Percentiles rank a stretch among this genome's conserved stretches.
Conservation (phyloP, 2,888 invertebrate genomes). For the Sinelater perroti region DNA sequence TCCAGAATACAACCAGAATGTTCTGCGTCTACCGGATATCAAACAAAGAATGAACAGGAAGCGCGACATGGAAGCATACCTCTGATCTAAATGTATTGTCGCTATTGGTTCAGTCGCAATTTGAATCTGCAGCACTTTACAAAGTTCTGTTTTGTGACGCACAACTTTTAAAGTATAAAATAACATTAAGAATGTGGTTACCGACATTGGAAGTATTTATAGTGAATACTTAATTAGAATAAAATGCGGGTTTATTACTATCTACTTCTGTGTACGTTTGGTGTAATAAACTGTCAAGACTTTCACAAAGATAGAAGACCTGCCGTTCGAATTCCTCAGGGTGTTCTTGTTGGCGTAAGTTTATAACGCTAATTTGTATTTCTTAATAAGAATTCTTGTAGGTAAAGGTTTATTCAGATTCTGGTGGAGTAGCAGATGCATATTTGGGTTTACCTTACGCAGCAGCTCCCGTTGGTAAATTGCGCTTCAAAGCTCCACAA, state of each 20-base stretch:
- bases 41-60: slow-evolving; percentile 51
- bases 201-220: slow-evolving; percentile 6
- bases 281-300: slow-evolving; percentile 6
- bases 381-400: slow-evolving; percentile 53
- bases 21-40: slow-evolving; percentile 43
- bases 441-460: slow-evolving; percentile 86
- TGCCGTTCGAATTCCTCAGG: slow-evolving; percentile 65
- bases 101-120: slow-evolving; percentile 19
- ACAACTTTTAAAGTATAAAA: not conserved
- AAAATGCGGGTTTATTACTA: slow-evolving; percentile 14
- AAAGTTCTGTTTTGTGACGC: not conserved
- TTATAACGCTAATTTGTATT: slow-evolving; percentile 16
- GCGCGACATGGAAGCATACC: slow-evolving; percentile 43
- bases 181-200: too few relatives aligned
- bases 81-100: slow-evolving; percentile 26
- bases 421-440: slow-evolving; percentile 70
- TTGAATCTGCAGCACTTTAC: slow-evolving; percentile 7
- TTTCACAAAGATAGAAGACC: slow-evolving; percentile 52
- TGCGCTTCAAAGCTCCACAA: slow-evolving; percentile 79
- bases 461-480: slow-evolving; percentile 75
- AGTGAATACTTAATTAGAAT: not conserved
- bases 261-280: slow-evolving; percentile 12
- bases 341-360: slow-evolving; percentile 69
- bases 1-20: not conserved
- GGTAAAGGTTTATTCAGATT: slow-evolving; percentile 74